These are phyloP conservation scores for Hydropsyche betteni DNA, from an alignment of 2,888 invertebrate species.

Conservation along the genomic window DNA sequence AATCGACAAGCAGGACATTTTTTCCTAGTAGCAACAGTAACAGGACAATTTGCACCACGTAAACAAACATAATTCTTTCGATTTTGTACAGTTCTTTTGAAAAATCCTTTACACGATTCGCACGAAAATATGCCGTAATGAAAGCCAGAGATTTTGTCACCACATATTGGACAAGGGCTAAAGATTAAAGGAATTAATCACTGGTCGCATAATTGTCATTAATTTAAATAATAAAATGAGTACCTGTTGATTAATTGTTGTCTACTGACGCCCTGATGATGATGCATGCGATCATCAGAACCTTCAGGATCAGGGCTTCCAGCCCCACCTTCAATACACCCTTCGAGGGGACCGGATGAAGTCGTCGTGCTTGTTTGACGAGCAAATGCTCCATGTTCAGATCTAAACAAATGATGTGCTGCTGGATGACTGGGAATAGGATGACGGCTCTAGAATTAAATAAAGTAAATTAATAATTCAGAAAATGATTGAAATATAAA, in stretches of 20 bases:
- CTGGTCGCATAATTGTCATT: too few species aligned
- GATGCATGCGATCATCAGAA: conserved; percentile 67
- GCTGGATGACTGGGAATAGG: conserved; percentile 47
- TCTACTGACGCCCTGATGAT: conserved; percentile 81
- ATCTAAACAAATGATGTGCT: conserved; percentile 41
- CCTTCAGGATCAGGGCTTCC: conserved; percentile 59
- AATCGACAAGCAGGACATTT: conserved; percentile 98
- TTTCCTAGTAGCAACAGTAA: conserved; percentile 91
- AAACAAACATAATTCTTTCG: conserved; percentile 95
- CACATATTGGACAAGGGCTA: conserved; percentile 94
- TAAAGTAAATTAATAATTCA: conserved; percentile 27
- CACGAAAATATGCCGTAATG: conserved; percentile 98
- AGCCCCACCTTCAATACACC: conserved; percentile 49
- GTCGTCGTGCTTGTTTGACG: conserved; percentile 43
- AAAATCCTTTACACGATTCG: conserved; percentile 98
- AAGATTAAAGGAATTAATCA: conserved; percentile 50
- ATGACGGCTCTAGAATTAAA: conserved; percentile 59
- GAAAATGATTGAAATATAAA: neutral
- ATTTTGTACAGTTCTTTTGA: conserved; percentile 98
- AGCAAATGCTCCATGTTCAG: conserved; percentile 52
- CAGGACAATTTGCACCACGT: conserved; percentile 89
- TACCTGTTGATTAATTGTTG: conserved; percentile 87
- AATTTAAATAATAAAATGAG: neutral
- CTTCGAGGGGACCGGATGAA: conserved; percentile 55
- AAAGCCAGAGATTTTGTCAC: conserved; percentile 95